phyloP scores from a whole-genome alignment of 2,888 invertebrate genomes.

The Nasonia oneida region DNA sequence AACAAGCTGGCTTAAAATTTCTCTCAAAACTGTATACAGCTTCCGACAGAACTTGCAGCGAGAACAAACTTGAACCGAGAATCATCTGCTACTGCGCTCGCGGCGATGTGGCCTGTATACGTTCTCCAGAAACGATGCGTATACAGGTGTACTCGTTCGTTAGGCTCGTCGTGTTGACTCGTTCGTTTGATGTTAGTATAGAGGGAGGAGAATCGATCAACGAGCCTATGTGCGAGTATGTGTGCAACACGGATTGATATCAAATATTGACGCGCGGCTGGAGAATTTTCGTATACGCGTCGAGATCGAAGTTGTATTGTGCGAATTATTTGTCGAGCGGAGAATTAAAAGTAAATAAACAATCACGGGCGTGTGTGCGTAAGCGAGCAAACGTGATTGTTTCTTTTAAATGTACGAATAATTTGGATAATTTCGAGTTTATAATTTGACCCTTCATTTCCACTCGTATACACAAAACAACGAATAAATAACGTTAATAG shows the following conservation, averaged over 20 bases:
- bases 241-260: not conserved
- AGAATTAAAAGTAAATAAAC: not conserved
- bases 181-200: not conserved
- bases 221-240: not conserved
- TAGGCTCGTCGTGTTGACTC: not conserved
- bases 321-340: not conserved
- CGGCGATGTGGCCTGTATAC: not conserved
- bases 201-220: not conserved
- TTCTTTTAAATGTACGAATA: too few relatives aligned
- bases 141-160: not conserved
- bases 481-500: too few relatives aligned
- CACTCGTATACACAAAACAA: not conserved
- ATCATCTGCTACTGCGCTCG: not conserved
- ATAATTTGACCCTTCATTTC: not conserved
- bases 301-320: not conserved
- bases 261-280: conserved; percentile 19
- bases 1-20: not conserved
- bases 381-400: too few relatives aligned
- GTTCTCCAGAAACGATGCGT: not conserved
- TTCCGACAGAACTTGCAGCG: not conserved
- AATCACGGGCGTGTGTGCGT: not conserved
- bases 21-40: not conserved
- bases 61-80: not conserved
- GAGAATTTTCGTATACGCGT: not conserved
- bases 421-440: not conserved